Conservation (phyloP, 2,888 invertebrate species). For the Amphipoea lucens region DNA sequence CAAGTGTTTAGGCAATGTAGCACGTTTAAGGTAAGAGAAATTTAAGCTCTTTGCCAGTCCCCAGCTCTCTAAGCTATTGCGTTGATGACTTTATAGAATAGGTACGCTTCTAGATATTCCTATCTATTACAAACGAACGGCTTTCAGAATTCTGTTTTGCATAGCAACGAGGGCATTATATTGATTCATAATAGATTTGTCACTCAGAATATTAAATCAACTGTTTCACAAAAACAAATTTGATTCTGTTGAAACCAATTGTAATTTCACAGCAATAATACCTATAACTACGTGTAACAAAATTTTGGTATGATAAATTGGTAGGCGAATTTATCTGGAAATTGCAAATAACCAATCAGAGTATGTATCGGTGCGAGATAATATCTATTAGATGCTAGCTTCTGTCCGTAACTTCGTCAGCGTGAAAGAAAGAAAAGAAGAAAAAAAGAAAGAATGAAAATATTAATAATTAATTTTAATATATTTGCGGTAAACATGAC, state of each 20-base stretch:
- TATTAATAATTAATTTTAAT: too few relatives aligned
- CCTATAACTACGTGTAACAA: not conserved
- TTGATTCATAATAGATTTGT: constrained; percentile 2
- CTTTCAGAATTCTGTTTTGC: not conserved
- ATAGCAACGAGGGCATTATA: not conserved
- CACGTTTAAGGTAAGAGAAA: constrained; percentile 55
- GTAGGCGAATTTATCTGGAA: constrained; percentile 6
- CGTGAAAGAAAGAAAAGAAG: not conserved
- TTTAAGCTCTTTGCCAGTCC: constrained; percentile 30
- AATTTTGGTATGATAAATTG: constrained; percentile 1
- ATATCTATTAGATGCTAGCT: constrained; percentile 15
- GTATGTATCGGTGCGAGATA: constrained; percentile 11
- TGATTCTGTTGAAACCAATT: constrained; percentile 11
- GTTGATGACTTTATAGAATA: constrained; percentile 47
- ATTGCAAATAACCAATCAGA: constrained; percentile 20
- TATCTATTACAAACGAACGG: constrained; percentile 6
- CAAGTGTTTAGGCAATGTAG: constrained; percentile 62
- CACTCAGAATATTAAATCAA: constrained; percentile 8
- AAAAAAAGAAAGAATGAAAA: too few relatives aligned
- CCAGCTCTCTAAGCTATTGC: constrained; percentile 23
- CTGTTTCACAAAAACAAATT: not conserved
- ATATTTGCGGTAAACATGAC: too few relatives aligned
- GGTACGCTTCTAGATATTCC: constrained; percentile 10
- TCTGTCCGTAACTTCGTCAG: not conserved
- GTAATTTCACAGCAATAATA: not conserved